A percentile compares a stretch with the other conserved stretches of the same genome.
These are phyloP conservation scores for Drosophila atripex DNA, from an alignment of 2,888 invertebrate genomes.

Conservation along the genomic window DNA sequence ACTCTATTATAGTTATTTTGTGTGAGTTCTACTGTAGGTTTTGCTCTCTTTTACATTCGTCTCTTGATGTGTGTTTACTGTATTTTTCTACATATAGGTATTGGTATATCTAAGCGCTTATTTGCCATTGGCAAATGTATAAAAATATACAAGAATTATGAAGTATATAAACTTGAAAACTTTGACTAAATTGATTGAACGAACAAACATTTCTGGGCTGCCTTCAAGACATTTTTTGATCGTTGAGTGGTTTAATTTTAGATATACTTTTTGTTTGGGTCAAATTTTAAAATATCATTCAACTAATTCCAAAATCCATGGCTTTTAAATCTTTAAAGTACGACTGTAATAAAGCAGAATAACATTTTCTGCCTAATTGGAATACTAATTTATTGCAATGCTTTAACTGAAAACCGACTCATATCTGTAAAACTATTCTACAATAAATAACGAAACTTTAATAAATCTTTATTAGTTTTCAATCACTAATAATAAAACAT, in stretches of 20 bases:
- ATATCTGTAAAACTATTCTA: neutral
- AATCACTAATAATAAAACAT: neutral
- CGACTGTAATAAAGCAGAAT: neutral
- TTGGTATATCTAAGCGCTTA: constrained; percentile 17
- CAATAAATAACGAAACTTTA: neutral
- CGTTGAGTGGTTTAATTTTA: constrained; percentile 14
- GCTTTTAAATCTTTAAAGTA: neutral
- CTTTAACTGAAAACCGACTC: neutral
- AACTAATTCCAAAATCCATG: neutral
- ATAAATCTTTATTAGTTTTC: neutral
- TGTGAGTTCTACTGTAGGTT: constrained; percentile 4
- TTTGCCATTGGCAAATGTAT: constrained; percentile 18
- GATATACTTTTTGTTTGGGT: constrained; percentile 14
- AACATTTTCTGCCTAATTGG: neutral
- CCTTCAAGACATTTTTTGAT: constrained; percentile 10
- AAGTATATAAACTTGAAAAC: neutral
- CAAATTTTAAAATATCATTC: neutral
- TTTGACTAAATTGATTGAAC: constrained; percentile 15
- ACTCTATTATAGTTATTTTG: constrained; percentile 5
- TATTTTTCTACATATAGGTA: constrained; percentile 1
- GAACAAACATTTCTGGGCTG: constrained; percentile 4
- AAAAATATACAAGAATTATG: constrained; percentile 15
- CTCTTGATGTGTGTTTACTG: constrained; percentile 29
- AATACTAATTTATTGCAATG: neutral
- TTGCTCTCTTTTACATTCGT: constrained; percentile 26